Conservation (phyloP, 2,888 invertebrate species). For the Ceriagrion tenellum region DNA sequence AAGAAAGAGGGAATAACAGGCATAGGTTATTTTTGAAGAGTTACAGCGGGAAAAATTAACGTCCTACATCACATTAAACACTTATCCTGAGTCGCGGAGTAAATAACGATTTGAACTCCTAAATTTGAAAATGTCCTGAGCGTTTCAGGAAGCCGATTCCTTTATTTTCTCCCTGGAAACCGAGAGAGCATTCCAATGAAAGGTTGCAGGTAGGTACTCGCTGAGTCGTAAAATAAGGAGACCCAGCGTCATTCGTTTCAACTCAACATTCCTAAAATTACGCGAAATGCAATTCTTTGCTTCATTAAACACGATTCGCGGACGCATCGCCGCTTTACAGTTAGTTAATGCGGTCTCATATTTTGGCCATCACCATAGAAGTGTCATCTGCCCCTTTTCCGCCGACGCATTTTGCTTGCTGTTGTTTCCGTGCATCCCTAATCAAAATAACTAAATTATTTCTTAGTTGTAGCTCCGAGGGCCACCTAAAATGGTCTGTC, state of each 20-base stretch:
- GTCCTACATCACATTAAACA: not conserved
- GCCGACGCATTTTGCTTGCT: not conserved
- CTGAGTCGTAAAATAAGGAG: conserved; percentile 16
- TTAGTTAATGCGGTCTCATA: conserved; percentile 1
- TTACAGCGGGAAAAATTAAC: not conserved
- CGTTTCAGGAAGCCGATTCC: not conserved
- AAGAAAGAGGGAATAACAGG: not conserved
- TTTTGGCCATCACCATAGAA: not conserved
- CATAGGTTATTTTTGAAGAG: not conserved
- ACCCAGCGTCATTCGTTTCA: not conserved
- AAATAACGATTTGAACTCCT: not conserved
- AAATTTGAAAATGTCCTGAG: not conserved
- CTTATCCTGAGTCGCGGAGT: not conserved
- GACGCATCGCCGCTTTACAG: not conserved
- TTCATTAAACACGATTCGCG: not conserved
- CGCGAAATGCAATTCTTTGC: conserved; percentile 4
- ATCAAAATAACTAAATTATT: conserved; percentile 35
- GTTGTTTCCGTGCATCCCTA: not conserved
- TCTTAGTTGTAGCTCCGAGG: conserved; percentile 21
- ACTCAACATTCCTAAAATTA: not conserved
- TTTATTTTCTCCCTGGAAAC: not conserved
- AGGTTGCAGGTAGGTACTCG: not conserved
- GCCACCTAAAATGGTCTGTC: not conserved
- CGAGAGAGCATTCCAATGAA: not conserved
- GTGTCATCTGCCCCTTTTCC: conserved; percentile 5